Conservation (phyloP, 2,113 vertebrate genomes). For the Nerophis lumbriciformis region DNA sequence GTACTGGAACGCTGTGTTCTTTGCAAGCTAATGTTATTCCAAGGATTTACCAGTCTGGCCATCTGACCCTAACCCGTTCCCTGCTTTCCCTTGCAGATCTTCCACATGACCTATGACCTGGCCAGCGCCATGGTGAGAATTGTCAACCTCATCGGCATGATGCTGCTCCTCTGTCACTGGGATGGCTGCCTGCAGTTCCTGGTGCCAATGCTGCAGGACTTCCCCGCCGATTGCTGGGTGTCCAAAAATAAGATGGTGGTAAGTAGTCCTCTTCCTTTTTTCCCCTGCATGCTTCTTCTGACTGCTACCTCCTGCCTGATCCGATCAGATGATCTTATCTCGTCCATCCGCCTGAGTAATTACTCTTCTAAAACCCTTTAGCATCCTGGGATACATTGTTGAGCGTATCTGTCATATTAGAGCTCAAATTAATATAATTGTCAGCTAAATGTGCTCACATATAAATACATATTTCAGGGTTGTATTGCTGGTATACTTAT, state of each 20-base stretch:
- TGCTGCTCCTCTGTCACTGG: constrained; percentile 97
- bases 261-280: constrained; percentile 57
- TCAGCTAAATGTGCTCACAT: constrained; percentile 29
- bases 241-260: constrained; percentile 98
- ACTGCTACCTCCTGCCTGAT: constrained; percentile 13
- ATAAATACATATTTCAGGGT: constrained; percentile 32
- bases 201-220: constrained; percentile 98
- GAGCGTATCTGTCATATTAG: constrained; percentile 36
- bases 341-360: constrained; percentile 51
- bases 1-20: not conserved
- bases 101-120: constrained; percentile 99
- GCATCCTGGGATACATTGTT: constrained; percentile 39
- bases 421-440: constrained; percentile 36
- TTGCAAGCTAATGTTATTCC: constrained; percentile 21
- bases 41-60: constrained; percentile 24
- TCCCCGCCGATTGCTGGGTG: constrained; percentile 94
- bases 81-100: constrained; percentile 78
- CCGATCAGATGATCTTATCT: constrained; percentile 59
- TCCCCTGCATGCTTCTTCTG: not conserved
- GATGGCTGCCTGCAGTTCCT: constrained; percentile 98
- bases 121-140: constrained; percentile 94
- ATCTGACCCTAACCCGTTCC: constrained; percentile 14
- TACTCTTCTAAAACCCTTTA: constrained; percentile 50
- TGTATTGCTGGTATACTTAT: constrained; percentile 1
- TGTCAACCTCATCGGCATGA: constrained; percentile 96